Evolutionary conservation across 2,888 invertebrate genomes (phyloP).

Genomic region (Epicampocera succincta): DNA sequence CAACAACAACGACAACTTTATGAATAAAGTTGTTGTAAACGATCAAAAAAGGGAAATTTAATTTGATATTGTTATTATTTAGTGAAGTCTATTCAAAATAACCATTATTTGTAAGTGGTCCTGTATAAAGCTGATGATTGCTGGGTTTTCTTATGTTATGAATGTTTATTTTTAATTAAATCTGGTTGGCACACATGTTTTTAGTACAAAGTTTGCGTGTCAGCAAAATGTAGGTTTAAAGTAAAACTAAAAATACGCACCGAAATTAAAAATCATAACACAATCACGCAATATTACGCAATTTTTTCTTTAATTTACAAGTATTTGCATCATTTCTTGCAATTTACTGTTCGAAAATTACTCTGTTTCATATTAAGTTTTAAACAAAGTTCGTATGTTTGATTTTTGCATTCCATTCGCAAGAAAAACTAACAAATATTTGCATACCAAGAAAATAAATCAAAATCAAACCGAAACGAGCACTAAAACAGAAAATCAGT

Average conservation of each 20-base stretch:
- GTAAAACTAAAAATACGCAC: slow-evolving; percentile 2
- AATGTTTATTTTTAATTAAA: slow-evolving; percentile 15
- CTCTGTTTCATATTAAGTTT: neutral
- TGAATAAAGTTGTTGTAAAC: too few relatives aligned
- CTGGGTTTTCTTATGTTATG: too few relatives aligned
- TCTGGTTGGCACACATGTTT: neutral
- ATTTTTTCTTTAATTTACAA: slow-evolving; percentile 24
- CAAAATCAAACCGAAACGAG: neutral
- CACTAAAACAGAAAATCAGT: neutral
- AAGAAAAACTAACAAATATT: slow-evolving; percentile 32
- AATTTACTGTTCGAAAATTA: neutral
- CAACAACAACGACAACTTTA: too few relatives aligned
- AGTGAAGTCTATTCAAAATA: too few relatives aligned
- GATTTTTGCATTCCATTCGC: neutral
- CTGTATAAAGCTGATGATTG: neutral
- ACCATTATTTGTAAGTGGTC: too few relatives aligned
- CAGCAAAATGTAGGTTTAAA: slow-evolving; percentile 24
- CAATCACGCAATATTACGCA: slow-evolving; percentile 12
- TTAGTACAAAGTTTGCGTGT: slow-evolving; percentile 3
- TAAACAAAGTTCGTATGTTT: slow-evolving; percentile 10
- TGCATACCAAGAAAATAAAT: slow-evolving; percentile 18
- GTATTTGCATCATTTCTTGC: neutral
- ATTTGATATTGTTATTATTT: too few relatives aligned
- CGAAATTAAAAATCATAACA: neutral
- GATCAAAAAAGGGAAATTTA: too few relatives aligned